Evolutionary conservation across 2,888 invertebrate species (phyloP).

Genomic region (Ichneumoninae sp.): DNA sequence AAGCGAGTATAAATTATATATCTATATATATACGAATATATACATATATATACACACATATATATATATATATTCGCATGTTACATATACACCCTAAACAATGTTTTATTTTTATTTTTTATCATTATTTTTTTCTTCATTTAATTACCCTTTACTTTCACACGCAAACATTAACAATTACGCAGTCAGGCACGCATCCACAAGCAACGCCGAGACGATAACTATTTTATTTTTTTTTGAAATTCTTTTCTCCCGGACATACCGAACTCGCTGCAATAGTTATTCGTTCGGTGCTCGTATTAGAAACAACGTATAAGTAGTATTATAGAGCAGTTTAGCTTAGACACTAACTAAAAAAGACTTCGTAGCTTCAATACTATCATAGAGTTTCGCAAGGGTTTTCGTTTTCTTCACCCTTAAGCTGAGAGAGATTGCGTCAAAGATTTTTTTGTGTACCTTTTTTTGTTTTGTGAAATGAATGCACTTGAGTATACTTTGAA

Average conservation of each 20-base stretch:
- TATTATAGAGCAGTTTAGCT: constrained; percentile 52
- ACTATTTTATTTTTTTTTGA: neutral
- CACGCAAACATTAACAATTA: constrained; percentile 52
- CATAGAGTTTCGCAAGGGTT: constrained; percentile 69
- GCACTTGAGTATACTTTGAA: constrained; percentile 47
- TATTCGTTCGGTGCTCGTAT: constrained; percentile 51
- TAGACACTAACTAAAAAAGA: constrained; percentile 67
- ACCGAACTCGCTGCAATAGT: constrained; percentile 9
- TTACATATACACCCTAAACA: constrained; percentile 24
- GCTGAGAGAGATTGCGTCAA: constrained; percentile 48
- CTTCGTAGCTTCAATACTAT: constrained; percentile 72
- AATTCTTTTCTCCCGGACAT: neutral
- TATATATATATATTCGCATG: constrained; percentile 24
- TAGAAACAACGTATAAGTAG: constrained; percentile 53
- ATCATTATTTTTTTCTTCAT: constrained; percentile 8
- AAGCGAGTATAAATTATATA: constrained; percentile 18
- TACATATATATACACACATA: neutral
- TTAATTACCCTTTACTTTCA: constrained; percentile 51
- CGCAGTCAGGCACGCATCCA: constrained; percentile 53
- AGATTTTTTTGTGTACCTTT: constrained; percentile 26
- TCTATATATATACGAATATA: constrained; percentile 16
- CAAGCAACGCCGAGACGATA: constrained; percentile 53
- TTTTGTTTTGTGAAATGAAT: constrained; percentile 30
- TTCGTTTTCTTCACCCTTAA: constrained; percentile 43
- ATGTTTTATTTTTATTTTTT: neutral